These are phyloP conservation scores for Notechis scutatus DNA, from an alignment of 2,113 vertebrate genomes.

Conservation along the genomic window DNA sequence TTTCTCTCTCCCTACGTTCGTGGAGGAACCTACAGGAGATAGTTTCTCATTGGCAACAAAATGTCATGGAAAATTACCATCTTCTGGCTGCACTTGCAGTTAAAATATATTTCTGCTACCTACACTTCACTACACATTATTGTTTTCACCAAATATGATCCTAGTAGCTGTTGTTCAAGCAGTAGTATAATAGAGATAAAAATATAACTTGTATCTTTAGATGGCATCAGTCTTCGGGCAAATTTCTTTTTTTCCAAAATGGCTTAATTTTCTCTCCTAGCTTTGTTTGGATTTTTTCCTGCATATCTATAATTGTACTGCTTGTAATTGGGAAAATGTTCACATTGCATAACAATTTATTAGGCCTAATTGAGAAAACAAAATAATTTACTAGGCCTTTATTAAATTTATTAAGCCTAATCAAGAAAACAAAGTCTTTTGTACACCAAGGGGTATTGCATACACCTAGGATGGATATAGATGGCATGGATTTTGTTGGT, in stretches of 20 bases:
- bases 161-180: slow-evolving; percentile 9
- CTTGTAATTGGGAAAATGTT: background rate
- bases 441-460: background rate
- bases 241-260: background rate
- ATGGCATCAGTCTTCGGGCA: background rate
- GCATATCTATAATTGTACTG: background rate
- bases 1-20: slow-evolving; percentile 20
- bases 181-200: slow-evolving; percentile 27
- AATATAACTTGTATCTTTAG: slow-evolving; percentile 23
- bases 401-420: background rate
- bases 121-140: background rate
- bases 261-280: background rate
- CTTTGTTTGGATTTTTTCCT: background rate
- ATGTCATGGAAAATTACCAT: background rate
- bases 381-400: background rate
- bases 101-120: background rate
- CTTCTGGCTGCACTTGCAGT: background rate
- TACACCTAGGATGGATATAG: background rate
- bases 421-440: background rate
- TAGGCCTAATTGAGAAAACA: background rate
- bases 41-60: slow-evolving; percentile 8
- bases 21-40: slow-evolving; percentile 11
- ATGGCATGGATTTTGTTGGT: background rate
- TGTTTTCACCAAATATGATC: background rate
- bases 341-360: background rate